Base-by-base conservation (phyloP, 2,888 invertebrate genomes). In the Lasius platythorax region DNA sequence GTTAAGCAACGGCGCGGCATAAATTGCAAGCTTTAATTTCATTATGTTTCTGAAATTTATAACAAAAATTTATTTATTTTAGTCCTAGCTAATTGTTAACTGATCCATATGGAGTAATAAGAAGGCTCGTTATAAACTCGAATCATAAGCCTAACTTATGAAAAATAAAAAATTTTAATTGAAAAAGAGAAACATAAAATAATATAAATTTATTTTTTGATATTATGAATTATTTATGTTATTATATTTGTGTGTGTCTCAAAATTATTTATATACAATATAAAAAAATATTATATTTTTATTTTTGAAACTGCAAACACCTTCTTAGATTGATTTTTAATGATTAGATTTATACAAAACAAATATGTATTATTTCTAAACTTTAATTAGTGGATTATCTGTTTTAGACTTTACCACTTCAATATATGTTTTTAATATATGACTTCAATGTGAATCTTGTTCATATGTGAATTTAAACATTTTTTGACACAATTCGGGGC, bases 401-500 rank as follows among this genome's bases (percentile, higher is more conserved):
- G 8, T 43, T 56, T 63, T 12, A 18, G 23, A 23, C 18, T 67
- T 66, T 6, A 23, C 4, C 4, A 18, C 12, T 66, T 68, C 2
- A 40, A 76, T 53, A 40, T 53, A 50, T 23, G 23, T 23, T 23
- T 23, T 23, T 0, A 23, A 23, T 23, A 23, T 23, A 23, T 23
- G 23, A 23, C 23, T 23, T 23, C 23, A 23, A 23, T 23, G 23
- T 23, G 23, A 23, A 23, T 23, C 23, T 23, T 23, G 0, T 23
- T 23, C 23, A 23, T 23, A 23, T 23, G 23, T 37, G 5, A 37
- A 30, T 37, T 8, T n/a, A 11, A 18, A 18, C 6, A 56, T 12
- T 68, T 75, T 30, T 76, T 56, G 23, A 12, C 23, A 18, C n/a
- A n/a, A n/a, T 33, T 79, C 33, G n/a, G 23, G 33, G 58, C n/a